These are phyloP conservation scores for Pleuronectes platessa DNA, from an alignment of 2,113 vertebrate genomes.

Conservation along the genomic window DNA sequence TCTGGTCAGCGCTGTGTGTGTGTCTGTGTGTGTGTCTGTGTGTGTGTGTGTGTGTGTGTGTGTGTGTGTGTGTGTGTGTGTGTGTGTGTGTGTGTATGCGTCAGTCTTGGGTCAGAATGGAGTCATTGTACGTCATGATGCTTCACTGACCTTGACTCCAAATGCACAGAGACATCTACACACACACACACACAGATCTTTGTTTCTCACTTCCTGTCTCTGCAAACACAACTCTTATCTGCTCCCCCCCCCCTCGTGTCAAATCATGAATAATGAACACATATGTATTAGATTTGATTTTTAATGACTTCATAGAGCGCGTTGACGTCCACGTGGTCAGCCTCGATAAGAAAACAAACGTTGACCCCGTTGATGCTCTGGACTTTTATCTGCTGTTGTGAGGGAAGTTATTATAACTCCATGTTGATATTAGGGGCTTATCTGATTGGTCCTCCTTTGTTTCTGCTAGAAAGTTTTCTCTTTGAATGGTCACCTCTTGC, in stretches of 20 bases:
- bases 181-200: slow-evolving; percentile 23
- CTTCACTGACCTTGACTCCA: slow-evolving; percentile 68
- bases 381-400: not conserved
- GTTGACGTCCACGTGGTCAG: not conserved
- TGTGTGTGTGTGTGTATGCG: slow-evolving; percentile 20
- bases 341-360: not conserved
- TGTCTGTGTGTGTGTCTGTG: slow-evolving; percentile 33
- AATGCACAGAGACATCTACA: slow-evolving; percentile 15
- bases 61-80: not conserved
- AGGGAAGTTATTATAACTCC: slow-evolving; percentile 8
- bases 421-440: not conserved
- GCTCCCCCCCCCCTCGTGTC: not conserved
- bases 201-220: slow-evolving; percentile 68
- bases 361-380: not conserved
- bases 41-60: not conserved
- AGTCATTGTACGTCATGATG: slow-evolving; percentile 72
- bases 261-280: not conserved
- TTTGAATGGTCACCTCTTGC: not conserved
- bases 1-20: slow-evolving; percentile 37
- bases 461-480: not conserved
- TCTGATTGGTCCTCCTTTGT: not conserved
- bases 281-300: slow-evolving; percentile 1
- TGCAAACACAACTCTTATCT: slow-evolving; percentile 47
- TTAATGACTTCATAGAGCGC: not conserved
- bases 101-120: slow-evolving; percentile 58